Conservation (phyloP, 2,797 vertebrate species). For the Lepus townsendii region DNA sequence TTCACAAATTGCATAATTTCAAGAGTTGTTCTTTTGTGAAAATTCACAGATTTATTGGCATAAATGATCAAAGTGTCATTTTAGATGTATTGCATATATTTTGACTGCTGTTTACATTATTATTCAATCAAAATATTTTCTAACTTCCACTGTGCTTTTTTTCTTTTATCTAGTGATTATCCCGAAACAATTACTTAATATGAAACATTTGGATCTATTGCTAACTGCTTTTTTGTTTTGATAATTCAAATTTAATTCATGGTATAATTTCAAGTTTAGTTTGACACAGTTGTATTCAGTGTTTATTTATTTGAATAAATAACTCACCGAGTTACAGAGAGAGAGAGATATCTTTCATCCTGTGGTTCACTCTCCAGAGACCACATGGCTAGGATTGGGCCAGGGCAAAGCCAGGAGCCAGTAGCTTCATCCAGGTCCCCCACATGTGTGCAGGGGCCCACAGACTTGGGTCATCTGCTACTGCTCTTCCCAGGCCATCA, state of each 20-base stretch:
- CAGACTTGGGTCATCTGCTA: no score
- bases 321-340: no score
- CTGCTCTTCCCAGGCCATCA: no score
- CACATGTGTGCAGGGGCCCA: no score
- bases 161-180: conserved; percentile 19
- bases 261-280: neutral
- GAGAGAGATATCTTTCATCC: no score
- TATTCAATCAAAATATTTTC: conserved; percentile 25
- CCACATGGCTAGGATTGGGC: no score
- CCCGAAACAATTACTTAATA: conserved; percentile 1
- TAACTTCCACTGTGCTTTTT: neutral
- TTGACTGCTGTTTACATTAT: conserved; percentile 16
- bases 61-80: conserved; percentile 13
- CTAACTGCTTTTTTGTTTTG: neutral
- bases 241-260: neutral
- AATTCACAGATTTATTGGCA: neutral
- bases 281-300: neutral
- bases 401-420: no score
- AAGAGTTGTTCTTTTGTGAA: neutral
- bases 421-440: no score
- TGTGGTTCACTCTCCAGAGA: no score
- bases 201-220: neutral
- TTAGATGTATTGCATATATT: neutral
- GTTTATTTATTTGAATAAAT: no score
- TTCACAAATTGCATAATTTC: conserved; percentile 11